Percentiles rank a stretch among this genome's conserved stretches.
Conservation (phyloP, 2,888 invertebrate species). For the Acanthacorydalis orientalis region DNA sequence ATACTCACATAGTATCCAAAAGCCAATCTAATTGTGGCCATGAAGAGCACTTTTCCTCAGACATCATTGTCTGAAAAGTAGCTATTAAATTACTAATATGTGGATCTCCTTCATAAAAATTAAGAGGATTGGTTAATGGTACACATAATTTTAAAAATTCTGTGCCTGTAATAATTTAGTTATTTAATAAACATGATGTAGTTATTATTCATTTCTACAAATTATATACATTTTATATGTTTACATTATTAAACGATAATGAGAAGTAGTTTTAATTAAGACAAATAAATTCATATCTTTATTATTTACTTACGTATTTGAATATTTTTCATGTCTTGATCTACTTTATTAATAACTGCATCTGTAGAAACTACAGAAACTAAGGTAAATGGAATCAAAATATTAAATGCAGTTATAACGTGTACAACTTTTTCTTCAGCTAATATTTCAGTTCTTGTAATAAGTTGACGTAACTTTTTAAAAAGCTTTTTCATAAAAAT, state of each 20-base stretch:
- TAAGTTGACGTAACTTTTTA: constrained; percentile 19
- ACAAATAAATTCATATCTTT: neutral
- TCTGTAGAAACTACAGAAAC: constrained; percentile 21
- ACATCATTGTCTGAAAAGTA: constrained; percentile 41
- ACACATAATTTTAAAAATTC: constrained; percentile 29
- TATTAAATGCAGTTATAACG: constrained; percentile 21
- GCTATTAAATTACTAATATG: constrained; percentile 38
- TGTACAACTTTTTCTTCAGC: constrained; percentile 18
- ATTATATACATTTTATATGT: too few relatives aligned
- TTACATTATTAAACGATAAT: too few relatives aligned
- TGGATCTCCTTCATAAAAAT: constrained; percentile 41
- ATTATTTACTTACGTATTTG: constrained; percentile 20
- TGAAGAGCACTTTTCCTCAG: constrained; percentile 39
- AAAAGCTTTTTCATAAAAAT: constrained; percentile 28
- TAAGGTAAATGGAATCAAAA: constrained; percentile 25
- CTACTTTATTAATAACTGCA: constrained; percentile 18
- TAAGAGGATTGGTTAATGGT: constrained; percentile 35
- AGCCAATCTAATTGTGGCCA: constrained; percentile 62
- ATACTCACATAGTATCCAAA: constrained; percentile 40
- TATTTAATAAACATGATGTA: too few relatives aligned
- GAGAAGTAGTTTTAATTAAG: neutral
- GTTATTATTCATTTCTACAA: too few relatives aligned
- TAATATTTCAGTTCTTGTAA: constrained; percentile 17
- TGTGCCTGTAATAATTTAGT: constrained; percentile 20
- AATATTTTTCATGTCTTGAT: constrained; percentile 19